Percentiles rank a stretch among this genome's conserved stretches.
These are phyloP conservation scores for Euwallacea similis DNA, from an alignment of 1,140 invertebrate genomes.

Conservation along the genomic window DNA sequence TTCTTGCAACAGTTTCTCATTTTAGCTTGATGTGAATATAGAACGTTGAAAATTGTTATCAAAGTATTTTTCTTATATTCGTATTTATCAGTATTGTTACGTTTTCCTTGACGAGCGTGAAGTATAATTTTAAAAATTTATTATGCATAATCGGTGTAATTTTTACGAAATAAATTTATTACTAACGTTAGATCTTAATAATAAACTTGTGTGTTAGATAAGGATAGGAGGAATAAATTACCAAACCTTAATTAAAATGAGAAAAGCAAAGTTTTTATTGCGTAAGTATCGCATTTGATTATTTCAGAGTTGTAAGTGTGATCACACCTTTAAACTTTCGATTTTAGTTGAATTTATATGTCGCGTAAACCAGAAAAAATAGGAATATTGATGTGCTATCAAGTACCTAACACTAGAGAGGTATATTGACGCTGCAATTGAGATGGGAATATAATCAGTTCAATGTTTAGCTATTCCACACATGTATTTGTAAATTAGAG, in stretches of 20 bases:
- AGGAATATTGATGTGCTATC: conserved; percentile 30
- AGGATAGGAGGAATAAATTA: conserved; percentile 8
- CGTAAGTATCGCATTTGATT: neutral
- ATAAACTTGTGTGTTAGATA: conserved; percentile 32
- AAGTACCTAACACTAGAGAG: conserved; percentile 20
- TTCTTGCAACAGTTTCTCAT: neutral
- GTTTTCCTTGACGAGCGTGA: conserved; percentile 5
- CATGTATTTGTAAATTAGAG: neutral
- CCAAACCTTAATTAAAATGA: conserved; percentile 7
- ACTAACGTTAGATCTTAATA: conserved; percentile 12
- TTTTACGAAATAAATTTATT: conserved; percentile 23
- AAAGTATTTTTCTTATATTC: conserved; percentile 27
- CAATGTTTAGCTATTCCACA: conserved; percentile 15
- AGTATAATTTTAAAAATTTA: conserved; percentile 17
- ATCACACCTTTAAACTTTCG: neutral
- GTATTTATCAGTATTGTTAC: conserved; percentile 14
- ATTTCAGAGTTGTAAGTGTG: conserved; percentile 2
- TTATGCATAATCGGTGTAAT: conserved; percentile 20
- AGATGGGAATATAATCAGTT: conserved; percentile 8
- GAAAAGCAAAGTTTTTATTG: conserved; percentile 17
- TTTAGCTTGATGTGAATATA: conserved; percentile 6
- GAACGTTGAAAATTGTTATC: conserved; percentile 19
- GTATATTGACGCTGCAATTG: conserved; percentile 3
- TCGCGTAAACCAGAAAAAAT: neutral
- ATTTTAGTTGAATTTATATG: neutral